Base-by-base conservation (phyloP, 2,888 invertebrate species). In the Notocelia uddmanniana region DNA sequence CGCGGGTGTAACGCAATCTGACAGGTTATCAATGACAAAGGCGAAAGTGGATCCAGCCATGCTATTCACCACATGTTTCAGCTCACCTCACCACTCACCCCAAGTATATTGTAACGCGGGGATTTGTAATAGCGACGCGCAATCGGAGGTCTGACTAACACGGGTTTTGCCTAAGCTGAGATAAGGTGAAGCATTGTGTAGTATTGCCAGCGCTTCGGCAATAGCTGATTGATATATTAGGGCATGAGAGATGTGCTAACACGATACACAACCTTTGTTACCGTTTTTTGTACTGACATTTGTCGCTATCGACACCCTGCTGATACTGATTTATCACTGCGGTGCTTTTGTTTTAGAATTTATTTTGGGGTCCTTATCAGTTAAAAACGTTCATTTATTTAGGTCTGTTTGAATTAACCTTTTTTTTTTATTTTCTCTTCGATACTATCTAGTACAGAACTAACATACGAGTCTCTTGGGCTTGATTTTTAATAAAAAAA, bases 21-120 rank as follows among this genome's bases (percentile, higher is more conserved):
- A 77, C 81, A 74, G 73, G 78, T 78, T 79, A 80, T 78, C 80
- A 78, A 75, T 79, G 76, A 80, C 76, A 77, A 82, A 75, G 74
- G 74, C 69, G 80, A 77, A 83, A 80, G 77, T 76, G 77, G 80
- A 81, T 77, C 75, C 73, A 23, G 60, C 66, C n/a, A n/a, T 45
- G 45, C 15, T 45, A 45, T n/a, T 45, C 45, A 45, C 15, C 15
- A n/a, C 45, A n/a, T 5, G n/a, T 45, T 45, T 45, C n/a, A 45
- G n/a, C 45, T 13, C 45, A 3, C n/a, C 8, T 45, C 45, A 45
- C 15, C n/a, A n/a, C 45, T 45, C n/a, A 1, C n/a, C n/a, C 45
- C 45, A 8, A n/a, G 15, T 45, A 45, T n/a, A 45, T 3, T 1
- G 5, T n/a, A n/a, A 45, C 45, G 45, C 45, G n/a, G 15, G n/a